These are phyloP conservation scores for Patella pellucida DNA, from an alignment of 2,888 invertebrate genomes.

Conservation along the genomic window DNA sequence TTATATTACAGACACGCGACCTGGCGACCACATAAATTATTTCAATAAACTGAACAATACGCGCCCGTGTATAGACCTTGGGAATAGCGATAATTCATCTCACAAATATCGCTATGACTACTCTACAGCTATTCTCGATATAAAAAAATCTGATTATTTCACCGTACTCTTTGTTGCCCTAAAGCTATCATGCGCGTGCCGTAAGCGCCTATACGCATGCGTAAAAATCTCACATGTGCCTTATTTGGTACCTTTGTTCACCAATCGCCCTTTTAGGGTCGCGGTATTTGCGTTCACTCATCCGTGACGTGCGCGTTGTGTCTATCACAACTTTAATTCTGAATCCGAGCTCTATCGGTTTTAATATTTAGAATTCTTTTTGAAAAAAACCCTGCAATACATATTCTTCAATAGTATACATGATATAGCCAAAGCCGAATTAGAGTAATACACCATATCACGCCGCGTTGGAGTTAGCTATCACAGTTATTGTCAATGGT, in stretches of 20 bases:
- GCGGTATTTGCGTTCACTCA: background rate
- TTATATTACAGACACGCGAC: background rate
- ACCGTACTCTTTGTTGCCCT: background rate
- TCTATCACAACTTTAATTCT: too few relatives aligned
- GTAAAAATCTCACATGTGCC: slow-evolving; percentile 1
- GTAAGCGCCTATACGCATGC: background rate
- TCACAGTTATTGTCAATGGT: too few relatives aligned
- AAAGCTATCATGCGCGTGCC: background rate
- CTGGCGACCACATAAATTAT: background rate
- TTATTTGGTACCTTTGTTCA: background rate
- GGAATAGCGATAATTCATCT: slow-evolving; percentile 2
- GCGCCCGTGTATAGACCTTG: background rate
- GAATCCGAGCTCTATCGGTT: too few relatives aligned
- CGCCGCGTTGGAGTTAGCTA: too few relatives aligned
- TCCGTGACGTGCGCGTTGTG: background rate
- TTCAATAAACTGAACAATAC: background rate
- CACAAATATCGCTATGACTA: background rate
- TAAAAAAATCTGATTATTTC: background rate
- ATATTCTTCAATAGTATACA: too few relatives aligned
- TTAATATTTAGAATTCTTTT: too few relatives aligned
- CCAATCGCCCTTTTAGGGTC: background rate
- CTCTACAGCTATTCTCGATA: background rate
- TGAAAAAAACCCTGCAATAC: too few relatives aligned
- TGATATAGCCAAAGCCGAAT: too few relatives aligned
- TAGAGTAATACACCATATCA: too few relatives aligned